Evolutionary conservation across 2,888 invertebrate genomes (phyloP).

Genomic region (Hofmannophila pseudospretella): DNA sequence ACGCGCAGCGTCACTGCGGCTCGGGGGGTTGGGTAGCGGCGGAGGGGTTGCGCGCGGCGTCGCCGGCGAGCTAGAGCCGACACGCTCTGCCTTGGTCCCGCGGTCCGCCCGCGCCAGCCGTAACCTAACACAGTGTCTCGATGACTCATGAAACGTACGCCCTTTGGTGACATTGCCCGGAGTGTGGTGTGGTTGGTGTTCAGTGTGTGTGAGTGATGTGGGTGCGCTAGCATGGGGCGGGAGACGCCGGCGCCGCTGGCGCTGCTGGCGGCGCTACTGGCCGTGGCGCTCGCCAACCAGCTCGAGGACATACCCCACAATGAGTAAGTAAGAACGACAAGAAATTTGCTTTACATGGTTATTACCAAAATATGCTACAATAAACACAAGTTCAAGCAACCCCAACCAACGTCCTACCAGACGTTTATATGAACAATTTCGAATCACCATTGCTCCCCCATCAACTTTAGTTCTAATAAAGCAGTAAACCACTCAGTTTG

Average conservation of each 20-base stretch:
- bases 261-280: slow-evolving; percentile 54
- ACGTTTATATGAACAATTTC: not conserved
- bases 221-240: slow-evolving; percentile 14
- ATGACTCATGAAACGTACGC: slow-evolving; percentile 49
- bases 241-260: slow-evolving; percentile 52
- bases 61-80: slow-evolving; percentile 32
- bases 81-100: slow-evolving; percentile 49
- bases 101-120: slow-evolving; percentile 43
- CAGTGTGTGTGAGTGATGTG: slow-evolving; percentile 17
- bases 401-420: not conserved
- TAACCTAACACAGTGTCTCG: slow-evolving; percentile 36
- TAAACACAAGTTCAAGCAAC: not conserved
- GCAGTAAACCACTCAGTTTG: too few relatives aligned
- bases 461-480: too few relatives aligned
- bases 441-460: too few relatives aligned
- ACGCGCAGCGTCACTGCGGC: slow-evolving; percentile 75
- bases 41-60: slow-evolving; percentile 28
- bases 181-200: slow-evolving; percentile 39
- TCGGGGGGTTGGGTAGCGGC: slow-evolving; percentile 28
- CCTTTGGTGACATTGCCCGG: slow-evolving; percentile 43
- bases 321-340: slow-evolving; percentile 91
- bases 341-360: too few relatives aligned
- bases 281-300: slow-evolving; percentile 81
- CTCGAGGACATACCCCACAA: slow-evolving; percentile 94
- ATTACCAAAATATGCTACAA: too few relatives aligned